Base-by-base conservation (phyloP, 2,888 invertebrate species). In the Melieria crassipennis region DNA sequence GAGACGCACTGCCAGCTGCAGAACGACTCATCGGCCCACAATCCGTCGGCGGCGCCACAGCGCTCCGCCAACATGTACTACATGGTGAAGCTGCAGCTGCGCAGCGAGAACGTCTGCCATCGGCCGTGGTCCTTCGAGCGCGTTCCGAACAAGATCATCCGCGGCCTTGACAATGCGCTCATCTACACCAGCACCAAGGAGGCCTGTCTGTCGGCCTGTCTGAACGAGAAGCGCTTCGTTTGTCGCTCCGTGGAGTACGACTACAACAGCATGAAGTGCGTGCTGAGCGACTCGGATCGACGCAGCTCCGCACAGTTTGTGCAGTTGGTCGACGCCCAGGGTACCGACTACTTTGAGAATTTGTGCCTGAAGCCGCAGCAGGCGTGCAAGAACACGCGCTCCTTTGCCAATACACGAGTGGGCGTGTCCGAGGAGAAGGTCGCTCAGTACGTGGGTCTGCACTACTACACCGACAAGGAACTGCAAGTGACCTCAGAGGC, bases 111-210 rank as follows among this genome's bases (percentile, higher is more conserved):
- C 85, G 94, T 97, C 5, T 97, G 97, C 84, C 89, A 94, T 78
- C 90, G 97, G 75, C 96, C 96, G 50, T 97, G 97, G 97, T 91
- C 96, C 56, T 97, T 97, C 87, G 97, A 97, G 87, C 89, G 97
- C 62, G 94, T 97, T 57, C 96, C 97, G 4, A 96, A 96, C 86
- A 96, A 96, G 87, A 93, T 96, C 87, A 93, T 97, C 72, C 91
- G 95, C 55, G 96, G 96, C 0, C 89, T 95, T 80, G 96, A 97
- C 88, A 96, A 96, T 83, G 95, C 96, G 52, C 89, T 96, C 74
- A 95, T 97, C 85, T 97, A 96, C 87, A 95, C 96, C 1, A 95
- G 96, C 63, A 96, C 96, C 71, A 97, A 97, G 87, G 97, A 97
- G 88, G 95, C 96, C 73, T 97, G 97, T 83, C 89, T 97, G 46